Evolutionary conservation across 2,113 vertebrate species (phyloP).

Genomic region (Toxotes jaculatrix): DNA sequence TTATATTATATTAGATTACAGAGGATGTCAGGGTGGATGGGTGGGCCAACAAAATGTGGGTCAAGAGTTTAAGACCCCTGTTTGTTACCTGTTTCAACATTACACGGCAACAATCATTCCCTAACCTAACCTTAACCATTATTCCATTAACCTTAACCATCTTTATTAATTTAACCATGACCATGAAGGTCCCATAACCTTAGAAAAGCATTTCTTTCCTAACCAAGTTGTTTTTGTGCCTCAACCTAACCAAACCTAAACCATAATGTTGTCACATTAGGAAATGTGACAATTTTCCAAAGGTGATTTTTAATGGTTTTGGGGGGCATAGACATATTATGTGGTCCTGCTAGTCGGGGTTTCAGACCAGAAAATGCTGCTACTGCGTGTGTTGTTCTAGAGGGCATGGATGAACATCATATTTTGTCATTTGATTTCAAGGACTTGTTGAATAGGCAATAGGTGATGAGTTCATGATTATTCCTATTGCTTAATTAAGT

Average conservation of each 20-base stretch:
- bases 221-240: background rate
- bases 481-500: background rate
- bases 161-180: background rate
- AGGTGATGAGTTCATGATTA: background rate
- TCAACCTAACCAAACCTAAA: too few relatives aligned
- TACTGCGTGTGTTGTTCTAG: background rate
- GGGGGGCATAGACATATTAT: too few relatives aligned
- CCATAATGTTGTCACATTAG: too few relatives aligned
- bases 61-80: background rate
- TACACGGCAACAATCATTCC: too few relatives aligned
- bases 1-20: conserved; percentile 7
- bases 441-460: background rate
- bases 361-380: background rate
- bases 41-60: background rate
- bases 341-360: background rate
- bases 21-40: conserved; percentile 16
- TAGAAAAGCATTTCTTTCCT: too few relatives aligned
- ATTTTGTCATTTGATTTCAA: background rate
- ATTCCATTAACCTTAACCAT: too few relatives aligned
- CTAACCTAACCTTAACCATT: too few relatives aligned
- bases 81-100: background rate
- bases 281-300: too few relatives aligned
- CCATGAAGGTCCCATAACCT: too few relatives aligned
- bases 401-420: background rate
- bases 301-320: too few relatives aligned